Base-by-base conservation (phyloP, 2,888 invertebrate species). In the Aethes cnicana region DNA sequence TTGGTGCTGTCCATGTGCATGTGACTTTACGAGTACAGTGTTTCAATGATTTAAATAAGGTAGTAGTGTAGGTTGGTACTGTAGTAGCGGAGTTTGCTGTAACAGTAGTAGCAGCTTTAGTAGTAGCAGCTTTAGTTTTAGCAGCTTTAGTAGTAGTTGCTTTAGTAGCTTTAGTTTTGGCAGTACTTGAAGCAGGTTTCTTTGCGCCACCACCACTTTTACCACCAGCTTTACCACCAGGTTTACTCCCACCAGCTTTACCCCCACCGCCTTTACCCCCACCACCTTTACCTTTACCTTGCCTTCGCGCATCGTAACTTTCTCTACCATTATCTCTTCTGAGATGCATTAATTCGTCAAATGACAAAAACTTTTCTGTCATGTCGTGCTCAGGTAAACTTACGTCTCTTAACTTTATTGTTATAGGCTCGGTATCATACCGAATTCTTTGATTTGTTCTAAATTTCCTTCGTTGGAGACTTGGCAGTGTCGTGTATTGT, bases 361-460 rank as follows among this genome's bases (percentile, higher is more conserved):
- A 89, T 3, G 88, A 89, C 53, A 89, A 73, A 66, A 80, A 85
- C 62, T 81, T 88, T 66, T 87, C 88, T 17, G 83, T 83, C 2
- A 72, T 36, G 32, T 61, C 61, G 25, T 63, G 63, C 14, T 63
- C 63, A 30, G 61, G 53, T 37, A 63, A 54, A 46, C 46, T 46
- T 60, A 53, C 26, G 33, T 74, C 64, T 54, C 64, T 62, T 18
- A 59, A 58, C 56, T 58, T 64, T 41, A 86, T 66, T 35, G 85
- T 85, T 57, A 88, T 86, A 3, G 76, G 59, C 67, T 87, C 87
- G 12, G 80, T 80, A 33, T 54, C 66, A n/a, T 48, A 61, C 2
- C 56, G 50, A 52, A 56, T 44, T 46, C 57, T 67, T 1, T 41
- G 17, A 25, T 58, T 63, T 59, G 57, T 67, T 50, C 59, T 71